Evolutionary conservation across 2,113 vertebrate species (phyloP), one percentile per base, ranked within the genome.

Genomic region (Falco punctatus): DNA sequence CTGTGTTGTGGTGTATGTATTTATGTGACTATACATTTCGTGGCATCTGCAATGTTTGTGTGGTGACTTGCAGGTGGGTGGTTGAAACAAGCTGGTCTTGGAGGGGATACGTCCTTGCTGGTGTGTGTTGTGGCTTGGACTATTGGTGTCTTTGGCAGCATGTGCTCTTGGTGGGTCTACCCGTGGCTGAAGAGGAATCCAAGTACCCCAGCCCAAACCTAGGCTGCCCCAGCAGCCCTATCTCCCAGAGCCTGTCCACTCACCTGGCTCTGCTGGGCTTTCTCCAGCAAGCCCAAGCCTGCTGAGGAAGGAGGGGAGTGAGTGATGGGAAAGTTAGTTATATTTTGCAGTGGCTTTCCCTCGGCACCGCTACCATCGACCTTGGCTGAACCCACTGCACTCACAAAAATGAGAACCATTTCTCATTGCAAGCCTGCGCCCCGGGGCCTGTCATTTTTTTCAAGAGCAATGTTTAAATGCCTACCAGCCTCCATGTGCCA

Each of bases 371-470:
- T n/a, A 9, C 65, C 86, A 64, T 57, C 10, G 48, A 96, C 96
- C 92, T 91, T 15, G 48, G 77, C 88, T 87, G 94, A 95, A 92
- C 94, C 70, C 3, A 0, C 57, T 20, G 91, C 94, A 65, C 91
- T 94, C 77, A 61, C 81, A 74, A 67, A 95, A 96, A 97, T 92
- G 69, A 96, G 91, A 92, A 75, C 20, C 69, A 95, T 96, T 97
- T 69, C 95, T 96, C 95, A 96, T 20, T 0, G 0, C 44, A 3
- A 52, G 57, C 57, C 61, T 6, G 16, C 40, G 57, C 72, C 65
- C 35, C 0, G 0, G 23, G 57, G 24, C 44, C 61, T 95, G 96
- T 95, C 86, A 75, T 84, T 71, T 90, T 74, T 58, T 87, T 15
- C 80, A 52, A 67, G 52, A 74, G 52, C 35, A 81, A 75, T 75